Evolutionary conservation across 2,888 invertebrate genomes (phyloP).

Genomic region (Conistra vaccinii): DNA sequence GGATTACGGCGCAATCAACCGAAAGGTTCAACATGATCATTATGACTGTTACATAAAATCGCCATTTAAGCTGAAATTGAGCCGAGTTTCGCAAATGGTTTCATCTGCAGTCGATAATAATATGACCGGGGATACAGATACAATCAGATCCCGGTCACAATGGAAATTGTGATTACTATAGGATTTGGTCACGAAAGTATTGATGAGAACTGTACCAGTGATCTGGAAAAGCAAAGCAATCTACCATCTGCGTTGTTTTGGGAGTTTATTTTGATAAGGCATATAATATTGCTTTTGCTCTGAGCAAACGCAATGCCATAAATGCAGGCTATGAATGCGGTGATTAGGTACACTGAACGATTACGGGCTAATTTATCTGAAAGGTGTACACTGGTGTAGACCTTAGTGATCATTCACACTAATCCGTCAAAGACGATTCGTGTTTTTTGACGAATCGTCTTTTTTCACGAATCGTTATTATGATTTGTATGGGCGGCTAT

Average conservation of each 20-base stretch:
- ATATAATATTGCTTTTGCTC: background rate
- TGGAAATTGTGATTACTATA: constrained; percentile 50
- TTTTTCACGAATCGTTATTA: too few relatives aligned
- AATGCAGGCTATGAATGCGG: too few relatives aligned
- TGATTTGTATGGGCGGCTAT: too few relatives aligned
- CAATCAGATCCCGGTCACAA: constrained; percentile 50
- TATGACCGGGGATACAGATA: constrained; percentile 47
- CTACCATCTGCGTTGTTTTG: constrained; percentile 1
- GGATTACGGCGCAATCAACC: constrained; percentile 44
- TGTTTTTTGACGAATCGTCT: too few relatives aligned
- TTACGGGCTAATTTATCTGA: background rate
- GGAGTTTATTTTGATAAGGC: background rate
- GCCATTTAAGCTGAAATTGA: constrained; percentile 55
- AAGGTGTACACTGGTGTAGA: background rate
- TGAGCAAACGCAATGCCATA: background rate
- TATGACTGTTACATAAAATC: constrained; percentile 54
- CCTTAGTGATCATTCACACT: too few relatives aligned
- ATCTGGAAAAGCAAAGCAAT: constrained; percentile 16
- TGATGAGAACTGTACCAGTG: constrained; percentile 13
- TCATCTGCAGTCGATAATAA: constrained; percentile 62
- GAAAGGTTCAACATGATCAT: constrained; percentile 54
- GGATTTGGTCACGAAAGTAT: constrained; percentile 47
- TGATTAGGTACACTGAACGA: background rate
- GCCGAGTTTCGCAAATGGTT: constrained; percentile 54
- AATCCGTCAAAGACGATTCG: too few relatives aligned